Evolutionary conservation across 2,888 invertebrate species (phyloP).

Genomic region (Cetonia aurata): DNA sequence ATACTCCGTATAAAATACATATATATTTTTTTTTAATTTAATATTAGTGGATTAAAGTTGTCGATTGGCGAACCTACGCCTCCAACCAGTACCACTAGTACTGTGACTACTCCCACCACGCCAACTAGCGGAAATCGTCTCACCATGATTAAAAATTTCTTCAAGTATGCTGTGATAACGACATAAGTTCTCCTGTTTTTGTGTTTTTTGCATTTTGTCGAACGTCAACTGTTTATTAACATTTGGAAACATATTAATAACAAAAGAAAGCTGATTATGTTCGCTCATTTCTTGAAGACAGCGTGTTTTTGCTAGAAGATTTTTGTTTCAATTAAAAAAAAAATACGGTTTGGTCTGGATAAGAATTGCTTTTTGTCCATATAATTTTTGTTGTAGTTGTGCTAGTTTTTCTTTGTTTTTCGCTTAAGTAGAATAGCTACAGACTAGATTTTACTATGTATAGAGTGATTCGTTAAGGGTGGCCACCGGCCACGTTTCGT

Average conservation of each 20-base stretch:
- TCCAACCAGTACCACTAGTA: constrained; percentile 59
- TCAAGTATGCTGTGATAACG: constrained; percentile 79
- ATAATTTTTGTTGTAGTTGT: constrained; percentile 21
- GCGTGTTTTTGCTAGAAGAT: constrained; percentile 29
- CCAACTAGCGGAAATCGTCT: constrained; percentile 75
- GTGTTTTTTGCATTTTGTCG: not conserved
- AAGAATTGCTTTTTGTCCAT: constrained; percentile 30
- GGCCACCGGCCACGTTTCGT: too few relatives aligned
- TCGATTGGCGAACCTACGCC: constrained; percentile 61
- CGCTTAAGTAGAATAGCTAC: constrained; percentile 9
- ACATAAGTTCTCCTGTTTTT: constrained; percentile 21
- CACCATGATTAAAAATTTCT: constrained; percentile 96
- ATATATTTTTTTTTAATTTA: constrained; percentile 34
- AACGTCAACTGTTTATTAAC: constrained; percentile 6
- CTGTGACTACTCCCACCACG: constrained; percentile 65
- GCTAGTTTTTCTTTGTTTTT: constrained; percentile 16
- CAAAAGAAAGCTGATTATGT: not conserved
- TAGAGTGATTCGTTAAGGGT: too few relatives aligned
- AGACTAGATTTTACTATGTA: not conserved
- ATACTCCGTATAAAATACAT: not conserved
- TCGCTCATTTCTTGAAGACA: not conserved
- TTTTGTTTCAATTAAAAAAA: constrained; percentile 16
- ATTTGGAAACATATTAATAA: constrained; percentile 14
- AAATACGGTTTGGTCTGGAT: not conserved
- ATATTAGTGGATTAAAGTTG: constrained; percentile 61